Evolutionary conservation across 2,113 vertebrate species (phyloP), one percentile per base, ranked within the genome.

Genomic region (Microcebus ravelobensis): DNA sequence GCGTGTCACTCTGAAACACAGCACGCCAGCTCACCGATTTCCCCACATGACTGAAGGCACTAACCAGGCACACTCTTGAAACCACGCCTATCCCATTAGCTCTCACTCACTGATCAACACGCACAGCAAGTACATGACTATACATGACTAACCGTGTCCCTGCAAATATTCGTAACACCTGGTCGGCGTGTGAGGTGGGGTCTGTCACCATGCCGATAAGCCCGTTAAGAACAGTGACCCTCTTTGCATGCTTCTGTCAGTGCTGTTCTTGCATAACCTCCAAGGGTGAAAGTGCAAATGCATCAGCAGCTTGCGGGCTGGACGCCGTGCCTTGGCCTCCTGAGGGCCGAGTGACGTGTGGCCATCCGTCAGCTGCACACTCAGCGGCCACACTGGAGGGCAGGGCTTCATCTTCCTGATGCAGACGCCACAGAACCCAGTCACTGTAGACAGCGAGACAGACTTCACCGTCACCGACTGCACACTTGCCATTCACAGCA

Each of bases 1-100:
- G 23, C 3, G 25, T 27, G 59, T 61, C 23, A 14, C 73, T 87
- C 31, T 0, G 91, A 90, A 96, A 96, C 71, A 96, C 97, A 94
- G 81, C 81, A 59, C 50, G 67, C 52, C 86, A 96, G 95, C 93
- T 74, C 71, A 65, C 90, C 95, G 63, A 83, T 96, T 94, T 96
- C 90, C 94, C 87, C 86, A 91, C 68, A 70, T 93, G 97, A 86
- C 82, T 94, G 39, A 91, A 90, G 80, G 80, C 57, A 92, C 76
- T 83, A 61, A 89, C 68, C 67, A 63, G 48, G 14, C 50, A 8
- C 39, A 6, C 1, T 81, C 36, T 67, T 82, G 61, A 90, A 74
- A 90, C 48, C 67, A 27, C 71, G 61, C 65, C 73, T 67, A 77
- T 96, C 94, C 96, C 68, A 42, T 61, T 27, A 80, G 79, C 87